phyloP scores from a whole-genome alignment of 2,888 invertebrate species.

The Nezara viridula region DNA sequence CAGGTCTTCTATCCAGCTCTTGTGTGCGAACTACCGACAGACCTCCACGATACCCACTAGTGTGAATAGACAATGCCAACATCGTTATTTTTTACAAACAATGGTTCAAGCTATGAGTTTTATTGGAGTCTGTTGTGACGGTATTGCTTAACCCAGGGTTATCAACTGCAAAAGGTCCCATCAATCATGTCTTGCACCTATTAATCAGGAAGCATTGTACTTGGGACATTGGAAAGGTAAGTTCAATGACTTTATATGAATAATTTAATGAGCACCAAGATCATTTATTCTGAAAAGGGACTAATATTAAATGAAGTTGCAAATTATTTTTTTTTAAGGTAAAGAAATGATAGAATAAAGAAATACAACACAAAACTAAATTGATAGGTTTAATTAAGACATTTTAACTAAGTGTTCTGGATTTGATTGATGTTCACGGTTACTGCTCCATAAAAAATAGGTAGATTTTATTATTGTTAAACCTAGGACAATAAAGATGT shows the following conservation, averaged over 20 bases:
- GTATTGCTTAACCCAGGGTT: neutral
- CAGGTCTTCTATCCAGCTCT: neutral
- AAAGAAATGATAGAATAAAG: neutral
- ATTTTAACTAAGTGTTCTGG: no score
- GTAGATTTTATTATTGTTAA: no score
- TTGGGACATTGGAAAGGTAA: neutral
- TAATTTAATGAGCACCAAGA: neutral
- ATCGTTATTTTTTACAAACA: constrained; percentile 40
- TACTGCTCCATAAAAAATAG: no score
- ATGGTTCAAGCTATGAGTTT: neutral
- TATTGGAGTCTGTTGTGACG: neutral
- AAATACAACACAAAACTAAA: no score
- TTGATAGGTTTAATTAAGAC: no score
- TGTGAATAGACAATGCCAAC: neutral
- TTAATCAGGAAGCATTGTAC: neutral
- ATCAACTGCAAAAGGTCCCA: neutral
- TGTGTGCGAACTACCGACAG: neutral
- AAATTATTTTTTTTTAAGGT: neutral
- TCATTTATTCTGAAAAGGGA: neutral
- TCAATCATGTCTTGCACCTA: constrained; percentile 15
- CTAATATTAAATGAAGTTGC: neutral
- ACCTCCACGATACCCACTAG: neutral
- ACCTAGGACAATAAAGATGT: no score
- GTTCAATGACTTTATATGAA: neutral
- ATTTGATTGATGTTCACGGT: no score